Conservation (phyloP, 2,113 vertebrate genomes). For the Guaruba guarouba region DNA sequence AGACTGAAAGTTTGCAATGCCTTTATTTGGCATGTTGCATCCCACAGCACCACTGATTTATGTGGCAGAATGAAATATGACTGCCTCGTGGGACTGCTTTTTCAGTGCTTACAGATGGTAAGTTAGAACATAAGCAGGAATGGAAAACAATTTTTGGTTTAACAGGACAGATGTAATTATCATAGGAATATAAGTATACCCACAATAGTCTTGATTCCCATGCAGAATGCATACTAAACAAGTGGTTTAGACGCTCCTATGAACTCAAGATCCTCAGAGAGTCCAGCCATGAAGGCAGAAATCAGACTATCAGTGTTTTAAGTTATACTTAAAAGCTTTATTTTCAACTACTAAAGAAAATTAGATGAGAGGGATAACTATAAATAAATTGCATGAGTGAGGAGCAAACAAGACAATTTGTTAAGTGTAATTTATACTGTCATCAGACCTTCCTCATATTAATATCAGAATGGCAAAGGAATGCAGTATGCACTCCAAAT, state of each 20-base stretch:
- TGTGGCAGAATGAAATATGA: background rate
- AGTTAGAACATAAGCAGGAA: background rate
- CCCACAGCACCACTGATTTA: background rate
- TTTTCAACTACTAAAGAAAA: background rate
- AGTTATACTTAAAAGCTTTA: background rate
- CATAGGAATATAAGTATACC: background rate
- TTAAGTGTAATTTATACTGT: constrained; percentile 17
- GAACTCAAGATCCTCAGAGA: background rate
- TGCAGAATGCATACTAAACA: background rate
- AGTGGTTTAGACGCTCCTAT: background rate
- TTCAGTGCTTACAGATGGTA: constrained; percentile 22
- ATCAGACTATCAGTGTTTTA: background rate
- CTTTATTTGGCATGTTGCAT: background rate
- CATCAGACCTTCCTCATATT: constrained; percentile 13
- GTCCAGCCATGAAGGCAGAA: background rate
- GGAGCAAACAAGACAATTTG: constrained; percentile 31
- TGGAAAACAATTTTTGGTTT: background rate
- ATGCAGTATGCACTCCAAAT: constrained; percentile 24
- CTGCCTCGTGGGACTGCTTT: background rate
- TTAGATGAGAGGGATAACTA: background rate
- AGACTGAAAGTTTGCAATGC: background rate
- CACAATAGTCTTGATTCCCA: background rate
- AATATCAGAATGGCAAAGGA: constrained; percentile 45
- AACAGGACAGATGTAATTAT: background rate
- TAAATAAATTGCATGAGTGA: constrained; percentile 18